Percentiles rank a stretch among this genome's conserved stretches.
These are phyloP conservation scores for Premnoplex brunnescens DNA, from an alignment of 2,797 vertebrate genomes.

Conservation along the genomic window DNA sequence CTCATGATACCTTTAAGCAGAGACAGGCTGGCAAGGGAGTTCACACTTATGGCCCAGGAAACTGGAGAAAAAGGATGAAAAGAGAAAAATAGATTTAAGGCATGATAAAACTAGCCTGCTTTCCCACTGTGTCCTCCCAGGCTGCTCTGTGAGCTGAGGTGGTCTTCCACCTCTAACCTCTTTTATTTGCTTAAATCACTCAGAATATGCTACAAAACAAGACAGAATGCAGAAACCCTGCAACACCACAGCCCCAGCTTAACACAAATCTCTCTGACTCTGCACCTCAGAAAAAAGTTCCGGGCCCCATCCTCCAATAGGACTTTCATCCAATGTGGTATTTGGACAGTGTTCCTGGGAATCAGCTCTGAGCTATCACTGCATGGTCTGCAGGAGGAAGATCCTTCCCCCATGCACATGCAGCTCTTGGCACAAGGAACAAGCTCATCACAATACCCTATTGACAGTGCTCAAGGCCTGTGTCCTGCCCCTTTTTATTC, in stretches of 20 bases:
- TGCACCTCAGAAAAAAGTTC: not conserved
- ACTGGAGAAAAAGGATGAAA: not conserved
- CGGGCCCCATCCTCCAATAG: not conserved
- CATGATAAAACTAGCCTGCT: not conserved
- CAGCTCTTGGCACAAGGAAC: not conserved
- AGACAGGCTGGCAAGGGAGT: not conserved
- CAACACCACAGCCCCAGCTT: not conserved
- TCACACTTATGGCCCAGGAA: not conserved
- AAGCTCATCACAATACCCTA: not conserved
- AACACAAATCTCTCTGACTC: not conserved
- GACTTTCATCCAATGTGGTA: not conserved
- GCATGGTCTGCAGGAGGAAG: not conserved
- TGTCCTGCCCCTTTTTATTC: not conserved
- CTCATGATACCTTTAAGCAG: not conserved
- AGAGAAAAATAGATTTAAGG: not conserved
- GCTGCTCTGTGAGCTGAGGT: not conserved
- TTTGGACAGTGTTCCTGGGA: not conserved
- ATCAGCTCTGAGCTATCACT: not conserved
- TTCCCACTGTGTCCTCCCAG: not conserved
- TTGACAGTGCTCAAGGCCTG: not conserved
- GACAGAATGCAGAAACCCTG: not conserved
- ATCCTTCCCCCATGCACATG: fast-evolving
- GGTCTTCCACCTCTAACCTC: not conserved
- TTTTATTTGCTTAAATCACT: not conserved
- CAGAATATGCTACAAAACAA: not conserved